Base-by-base conservation (phyloP, 2,113 vertebrate species). In the Plotosus lineatus region DNA sequence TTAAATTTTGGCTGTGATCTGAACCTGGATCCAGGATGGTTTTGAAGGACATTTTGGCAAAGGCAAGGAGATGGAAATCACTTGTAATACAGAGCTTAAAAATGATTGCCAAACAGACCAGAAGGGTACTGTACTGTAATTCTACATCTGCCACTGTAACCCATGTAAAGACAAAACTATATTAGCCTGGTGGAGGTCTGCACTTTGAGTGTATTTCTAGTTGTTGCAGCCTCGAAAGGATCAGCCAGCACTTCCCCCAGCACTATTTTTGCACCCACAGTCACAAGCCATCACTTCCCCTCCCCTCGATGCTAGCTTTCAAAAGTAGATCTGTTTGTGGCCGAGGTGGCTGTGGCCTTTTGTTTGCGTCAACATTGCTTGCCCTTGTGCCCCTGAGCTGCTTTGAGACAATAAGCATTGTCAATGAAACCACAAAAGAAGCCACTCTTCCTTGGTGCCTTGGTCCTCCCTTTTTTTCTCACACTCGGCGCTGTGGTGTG, bases 351-450 rank as follows among this genome's bases (percentile, higher is more conserved):
- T 89, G 87, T 88, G 86, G 89, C 82, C 87, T 92, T 89, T 94
- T 94, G 92, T 94, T 89, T 89, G 89, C 78, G 73, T 92, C 92
- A 63, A 93, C 93, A 93, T 92, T 93, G 91, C 89, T 88, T 86
- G 89, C 92, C 89, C 92, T 93, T 93, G 92, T 93, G 84, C 85
- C 88, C 84, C 85, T 81, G 85, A 86, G 81, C 87, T 88, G 88
- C 86, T 51, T 61, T 15, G 31, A 86, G 88, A 94, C 92, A 94
- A 94, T 91, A 90, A 83, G 87, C 81, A 88, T 92, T 93, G 93
- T 94, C 90, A 91, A 85, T 82, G 82, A 78, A 80, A 85, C 85
- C 90, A 93, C 93, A 94, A 92, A 93, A 92, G 91, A 90, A 88
- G 90, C 86, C 84, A 74, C 86, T 92, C 89, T 90, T 83, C 83